Evolutionary conservation across 2,797 vertebrate species (phyloP).

Genomic region (Poliocrania exsul): DNA sequence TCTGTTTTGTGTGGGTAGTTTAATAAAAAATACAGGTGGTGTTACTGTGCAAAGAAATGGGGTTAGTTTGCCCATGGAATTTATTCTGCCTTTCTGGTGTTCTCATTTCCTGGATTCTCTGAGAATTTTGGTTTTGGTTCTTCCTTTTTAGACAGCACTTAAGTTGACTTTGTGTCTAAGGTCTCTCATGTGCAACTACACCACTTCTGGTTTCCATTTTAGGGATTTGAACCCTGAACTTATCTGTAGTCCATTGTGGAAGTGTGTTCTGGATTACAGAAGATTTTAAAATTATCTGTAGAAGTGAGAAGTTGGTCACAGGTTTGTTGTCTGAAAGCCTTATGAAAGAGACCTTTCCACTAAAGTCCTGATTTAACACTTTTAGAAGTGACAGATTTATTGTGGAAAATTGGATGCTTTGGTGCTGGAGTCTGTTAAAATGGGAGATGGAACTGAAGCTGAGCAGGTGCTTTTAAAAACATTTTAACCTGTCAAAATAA

Average conservation of each 20-base stretch:
- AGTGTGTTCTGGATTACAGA: background rate
- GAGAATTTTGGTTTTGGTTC: background rate
- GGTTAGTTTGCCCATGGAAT: background rate
- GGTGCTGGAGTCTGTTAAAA: background rate
- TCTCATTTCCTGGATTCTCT: background rate
- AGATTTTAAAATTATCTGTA: background rate
- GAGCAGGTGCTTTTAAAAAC: background rate
- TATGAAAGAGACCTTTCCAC: background rate
- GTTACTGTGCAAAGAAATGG: background rate
- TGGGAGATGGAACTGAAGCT: background rate
- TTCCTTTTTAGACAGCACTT: background rate
- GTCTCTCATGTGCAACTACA: accelerated
- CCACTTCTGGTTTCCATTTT: background rate
- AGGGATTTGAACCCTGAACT: background rate
- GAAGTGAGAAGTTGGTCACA: background rate
- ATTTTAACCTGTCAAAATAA: background rate
- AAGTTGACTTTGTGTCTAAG: background rate
- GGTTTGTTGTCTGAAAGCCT: background rate
- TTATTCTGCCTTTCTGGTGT: background rate
- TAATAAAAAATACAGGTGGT: background rate
- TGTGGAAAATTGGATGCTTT: background rate
- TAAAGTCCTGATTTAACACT: background rate
- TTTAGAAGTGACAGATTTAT: background rate
- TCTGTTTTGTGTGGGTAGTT: background rate
- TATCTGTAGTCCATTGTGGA: background rate